Conservation (phyloP, 2,113 vertebrate genomes). For the Garra rufa region DNA sequence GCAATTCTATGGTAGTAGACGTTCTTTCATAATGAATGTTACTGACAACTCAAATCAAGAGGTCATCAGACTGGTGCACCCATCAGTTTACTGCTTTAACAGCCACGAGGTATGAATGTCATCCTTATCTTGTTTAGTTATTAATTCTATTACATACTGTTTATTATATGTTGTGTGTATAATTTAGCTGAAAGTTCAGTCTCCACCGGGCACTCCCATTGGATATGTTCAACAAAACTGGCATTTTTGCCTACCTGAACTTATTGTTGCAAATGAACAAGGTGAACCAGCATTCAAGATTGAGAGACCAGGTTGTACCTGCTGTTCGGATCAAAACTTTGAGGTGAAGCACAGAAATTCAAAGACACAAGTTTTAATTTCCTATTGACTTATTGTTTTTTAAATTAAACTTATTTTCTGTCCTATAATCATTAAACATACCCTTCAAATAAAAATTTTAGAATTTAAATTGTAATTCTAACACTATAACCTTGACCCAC, state of each 20-base stretch:
- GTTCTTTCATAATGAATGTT: conserved; percentile 77
- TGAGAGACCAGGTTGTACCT: conserved; percentile 76
- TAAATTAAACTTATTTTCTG: not conserved
- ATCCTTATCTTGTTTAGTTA: not conserved
- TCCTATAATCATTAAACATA: not conserved
- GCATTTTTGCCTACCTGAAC: conserved; percentile 79
- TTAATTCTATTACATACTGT: not conserved
- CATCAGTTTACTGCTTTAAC: conserved; percentile 73
- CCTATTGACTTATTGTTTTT: no score
- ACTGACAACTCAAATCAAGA: conserved; percentile 77
- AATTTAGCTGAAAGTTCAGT: conserved; percentile 69
- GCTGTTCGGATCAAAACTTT: conserved; percentile 79
- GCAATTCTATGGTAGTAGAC: conserved; percentile 69
- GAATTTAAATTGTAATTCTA: not conserved
- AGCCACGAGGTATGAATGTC: conserved; percentile 77
- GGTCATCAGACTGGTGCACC: conserved; percentile 74
- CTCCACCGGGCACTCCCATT: conserved; percentile 68
- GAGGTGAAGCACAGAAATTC: conserved; percentile 68
- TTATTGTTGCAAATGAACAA: conserved; percentile 79
- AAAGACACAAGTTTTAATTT: no score
- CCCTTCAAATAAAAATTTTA: not conserved
- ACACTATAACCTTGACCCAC: no score
- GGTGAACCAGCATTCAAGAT: conserved; percentile 77
- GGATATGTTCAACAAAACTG: conserved; percentile 82
- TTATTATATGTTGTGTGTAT: not conserved